phyloP scores from a whole-genome alignment of 2,113 vertebrate species.

The Caracal caracal region DNA sequence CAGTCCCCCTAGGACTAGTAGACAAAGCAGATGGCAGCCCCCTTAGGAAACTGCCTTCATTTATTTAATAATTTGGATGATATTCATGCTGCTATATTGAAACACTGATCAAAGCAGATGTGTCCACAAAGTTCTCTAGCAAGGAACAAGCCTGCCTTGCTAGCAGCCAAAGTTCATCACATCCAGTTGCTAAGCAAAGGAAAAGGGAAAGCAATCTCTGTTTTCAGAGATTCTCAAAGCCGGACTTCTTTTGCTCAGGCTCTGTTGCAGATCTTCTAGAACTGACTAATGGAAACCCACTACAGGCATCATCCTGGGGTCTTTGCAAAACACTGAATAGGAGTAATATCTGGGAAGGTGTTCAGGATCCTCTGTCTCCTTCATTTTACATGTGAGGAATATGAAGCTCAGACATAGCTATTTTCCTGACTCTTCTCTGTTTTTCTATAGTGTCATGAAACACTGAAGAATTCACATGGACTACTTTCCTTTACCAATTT shows the following conservation, averaged over 20 bases:
- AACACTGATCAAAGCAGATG: background rate
- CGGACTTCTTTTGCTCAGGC: background rate
- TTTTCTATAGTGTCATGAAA: background rate
- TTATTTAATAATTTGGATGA: conserved; percentile 18
- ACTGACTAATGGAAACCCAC: background rate
- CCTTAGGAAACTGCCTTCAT: background rate
- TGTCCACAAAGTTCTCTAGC: background rate
- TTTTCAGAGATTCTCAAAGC: background rate
- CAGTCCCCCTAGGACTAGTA: background rate
- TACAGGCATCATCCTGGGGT: background rate
- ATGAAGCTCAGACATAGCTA: background rate
- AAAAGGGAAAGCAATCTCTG: background rate
- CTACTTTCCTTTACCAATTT: background rate
- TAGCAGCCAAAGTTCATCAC: background rate
- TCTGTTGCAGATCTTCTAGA: background rate
- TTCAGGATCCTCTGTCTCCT: background rate
- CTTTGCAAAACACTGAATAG: background rate
- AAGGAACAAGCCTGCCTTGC: background rate
- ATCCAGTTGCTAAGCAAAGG: conserved; percentile 3
- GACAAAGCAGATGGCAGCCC: background rate
- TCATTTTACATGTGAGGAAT: background rate
- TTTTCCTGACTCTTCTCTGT: background rate
- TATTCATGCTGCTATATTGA: background rate
- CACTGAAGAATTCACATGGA: background rate
- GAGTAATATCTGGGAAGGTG: background rate